Evolutionary conservation across 2,888 invertebrate species (phyloP).

Genomic region (Agapetus fuscipes): DNA sequence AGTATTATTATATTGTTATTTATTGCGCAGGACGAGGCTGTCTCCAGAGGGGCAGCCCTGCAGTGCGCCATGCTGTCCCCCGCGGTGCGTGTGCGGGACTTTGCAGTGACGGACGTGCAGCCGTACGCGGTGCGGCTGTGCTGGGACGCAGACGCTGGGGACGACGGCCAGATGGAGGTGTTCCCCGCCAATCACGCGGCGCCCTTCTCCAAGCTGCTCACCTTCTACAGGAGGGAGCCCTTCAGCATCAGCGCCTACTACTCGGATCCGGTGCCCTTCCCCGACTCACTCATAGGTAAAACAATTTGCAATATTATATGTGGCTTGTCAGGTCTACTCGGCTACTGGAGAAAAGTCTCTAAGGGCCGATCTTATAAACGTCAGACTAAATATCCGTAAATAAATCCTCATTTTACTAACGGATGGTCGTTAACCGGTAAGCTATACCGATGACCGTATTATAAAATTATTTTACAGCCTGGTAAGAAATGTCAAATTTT

Average conservation of each 20-base stretch:
- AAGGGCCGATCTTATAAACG: too few species aligned
- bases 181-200: conserved; percentile 83
- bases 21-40: conserved; percentile 73
- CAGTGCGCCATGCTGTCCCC: conserved; percentile 97
- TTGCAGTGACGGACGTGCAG: conserved; percentile 87
- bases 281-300: conserved; percentile 69
- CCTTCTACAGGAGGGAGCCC: conserved; percentile 82
- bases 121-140: conserved; percentile 77
- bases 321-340: conserved; percentile 2
- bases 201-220: conserved; percentile 91
- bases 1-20: too few species aligned
- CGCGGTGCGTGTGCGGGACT: conserved; percentile 93
- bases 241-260: conserved; percentile 85
- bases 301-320: too few species aligned
- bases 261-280: conserved; percentile 62
- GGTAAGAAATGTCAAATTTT: too few species aligned
- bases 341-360: background rate
- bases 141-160: conserved; percentile 64
- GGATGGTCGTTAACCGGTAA: conserved; percentile 3
- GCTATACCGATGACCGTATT: too few species aligned
- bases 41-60: conserved; percentile 90
- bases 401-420: too few species aligned
- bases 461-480: too few species aligned
- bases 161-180: conserved; percentile 75
- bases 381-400: too few species aligned